A percentile compares a stretch with the other conserved stretches of the same genome.
phyloP scores from a whole-genome alignment of 2,888 invertebrate species.

The Eumerus sabulonum region DNA sequence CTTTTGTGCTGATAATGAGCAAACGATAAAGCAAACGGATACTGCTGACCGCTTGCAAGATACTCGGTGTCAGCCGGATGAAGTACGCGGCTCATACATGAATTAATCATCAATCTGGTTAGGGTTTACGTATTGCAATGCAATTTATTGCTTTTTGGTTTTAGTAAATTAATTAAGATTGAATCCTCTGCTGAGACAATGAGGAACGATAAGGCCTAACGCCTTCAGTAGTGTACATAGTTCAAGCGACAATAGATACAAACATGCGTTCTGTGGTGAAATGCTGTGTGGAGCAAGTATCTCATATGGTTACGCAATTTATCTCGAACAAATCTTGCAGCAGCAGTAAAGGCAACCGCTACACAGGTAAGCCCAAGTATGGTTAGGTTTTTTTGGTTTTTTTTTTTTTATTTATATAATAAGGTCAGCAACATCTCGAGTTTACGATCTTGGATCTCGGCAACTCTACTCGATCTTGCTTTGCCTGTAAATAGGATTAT shows the following conservation, averaged over 20 bases:
- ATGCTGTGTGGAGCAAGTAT: conserved; percentile 27
- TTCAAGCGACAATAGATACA: conserved; percentile 33
- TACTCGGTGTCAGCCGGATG: conserved; percentile 23
- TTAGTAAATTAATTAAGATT: conserved; percentile 33
- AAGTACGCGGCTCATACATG: conserved; percentile 35
- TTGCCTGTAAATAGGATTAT: conserved; percentile 38
- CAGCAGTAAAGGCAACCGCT: conserved; percentile 42
- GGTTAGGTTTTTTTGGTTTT: conserved; percentile 61
- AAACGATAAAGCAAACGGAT: conserved; percentile 66
- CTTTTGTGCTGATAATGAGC: conserved; percentile 82
- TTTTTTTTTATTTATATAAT: too few species aligned
- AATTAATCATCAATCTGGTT: conserved; percentile 28
- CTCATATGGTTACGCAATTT: conserved; percentile 64
- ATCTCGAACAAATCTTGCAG: conserved; percentile 48
- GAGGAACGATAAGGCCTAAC: not conserved
- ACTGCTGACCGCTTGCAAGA: not conserved
- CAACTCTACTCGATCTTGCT: conserved; percentile 14
- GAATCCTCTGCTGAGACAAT: not conserved
- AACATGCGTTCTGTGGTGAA: too few species aligned
- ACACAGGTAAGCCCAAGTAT: conserved; percentile 55
- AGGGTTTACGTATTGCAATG: conserved; percentile 11
- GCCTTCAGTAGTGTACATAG: not conserved
- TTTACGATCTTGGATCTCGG: conserved; percentile 20
- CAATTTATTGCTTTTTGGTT: too few species aligned
- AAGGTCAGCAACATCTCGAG: conserved; percentile 63